phyloP scores from a whole-genome alignment of 2,797 vertebrate species.

The Lerista edwardsae region DNA sequence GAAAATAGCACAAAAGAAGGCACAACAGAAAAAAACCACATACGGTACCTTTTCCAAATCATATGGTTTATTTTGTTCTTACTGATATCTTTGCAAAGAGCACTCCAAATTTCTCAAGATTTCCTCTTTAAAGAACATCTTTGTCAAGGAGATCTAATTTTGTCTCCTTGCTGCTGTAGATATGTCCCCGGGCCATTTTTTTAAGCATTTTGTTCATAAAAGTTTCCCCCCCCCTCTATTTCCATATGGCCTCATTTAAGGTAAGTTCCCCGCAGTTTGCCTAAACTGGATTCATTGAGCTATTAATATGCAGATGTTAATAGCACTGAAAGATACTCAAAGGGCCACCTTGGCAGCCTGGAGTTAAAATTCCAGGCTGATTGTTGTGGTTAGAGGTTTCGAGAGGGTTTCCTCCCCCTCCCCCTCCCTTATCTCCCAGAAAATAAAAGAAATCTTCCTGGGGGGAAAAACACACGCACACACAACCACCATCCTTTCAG shows the following conservation, averaged over 20 bases:
- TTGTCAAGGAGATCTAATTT: not conserved
- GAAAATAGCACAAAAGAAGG: not conserved
- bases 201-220: not conserved
- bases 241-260: slow-evolving; percentile 58
- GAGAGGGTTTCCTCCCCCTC: no score
- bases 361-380: slow-evolving; percentile 29
- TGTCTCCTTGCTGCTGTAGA: not conserved
- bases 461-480: no score
- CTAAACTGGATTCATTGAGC: slow-evolving; percentile 30
- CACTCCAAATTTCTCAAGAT: not conserved
- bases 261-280: slow-evolving; percentile 39
- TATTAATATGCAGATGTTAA: slow-evolving; percentile 42
- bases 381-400: slow-evolving; percentile 15
- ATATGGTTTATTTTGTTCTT: not conserved
- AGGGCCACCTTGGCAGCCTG: not conserved
- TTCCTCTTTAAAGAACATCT: slow-evolving; percentile 9
- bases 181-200: slow-evolving; percentile 1
- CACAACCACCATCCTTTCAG: not conserved
- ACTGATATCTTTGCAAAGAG: not conserved
- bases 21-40: not conserved
- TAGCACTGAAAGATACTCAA: slow-evolving; percentile 25
- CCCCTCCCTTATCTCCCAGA: not conserved
- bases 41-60: not conserved
- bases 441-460: slow-evolving; percentile 21
- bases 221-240: not conserved